A percentile compares a stretch with the other conserved stretches of the same genome.
phyloP scores from a whole-genome alignment of 2,888 invertebrate species.

The Byasa hedistus region DNA sequence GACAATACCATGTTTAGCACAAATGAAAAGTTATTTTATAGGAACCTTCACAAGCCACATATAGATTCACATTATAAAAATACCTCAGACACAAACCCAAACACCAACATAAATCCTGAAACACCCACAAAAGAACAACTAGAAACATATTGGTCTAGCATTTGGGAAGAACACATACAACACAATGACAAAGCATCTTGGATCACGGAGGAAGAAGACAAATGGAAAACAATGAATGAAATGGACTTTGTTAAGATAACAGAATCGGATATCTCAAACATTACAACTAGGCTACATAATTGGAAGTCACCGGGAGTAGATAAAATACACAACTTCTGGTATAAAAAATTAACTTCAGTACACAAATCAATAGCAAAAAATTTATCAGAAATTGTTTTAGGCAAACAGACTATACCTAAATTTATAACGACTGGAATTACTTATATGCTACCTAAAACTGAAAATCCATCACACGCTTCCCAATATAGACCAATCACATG shows the following conservation, averaged over 20 bases:
- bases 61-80: too few relatives aligned
- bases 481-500: conserved; percentile 38
- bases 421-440: too few relatives aligned
- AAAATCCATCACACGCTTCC: not conserved
- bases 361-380: too few relatives aligned
- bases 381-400: too few relatives aligned
- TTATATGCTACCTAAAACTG: too few relatives aligned
- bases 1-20: not conserved
- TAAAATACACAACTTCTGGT: too few relatives aligned
- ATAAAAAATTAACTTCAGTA: too few relatives aligned
- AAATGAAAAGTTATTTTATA: not conserved
- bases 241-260: not conserved
- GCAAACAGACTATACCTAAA: too few relatives aligned
- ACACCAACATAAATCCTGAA: not conserved
- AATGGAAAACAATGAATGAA: not conserved
- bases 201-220: not conserved
- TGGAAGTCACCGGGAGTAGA: too few relatives aligned
- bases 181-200: not conserved
- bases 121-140: not conserved
- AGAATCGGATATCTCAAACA: not conserved
- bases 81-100: too few relatives aligned
- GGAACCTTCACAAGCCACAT: too few relatives aligned
- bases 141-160: not conserved
- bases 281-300: not conserved
- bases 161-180: not conserved